phyloP scores from a whole-genome alignment of 1,140 invertebrate genomes.

The Camponotus pennsylvanicus region DNA sequence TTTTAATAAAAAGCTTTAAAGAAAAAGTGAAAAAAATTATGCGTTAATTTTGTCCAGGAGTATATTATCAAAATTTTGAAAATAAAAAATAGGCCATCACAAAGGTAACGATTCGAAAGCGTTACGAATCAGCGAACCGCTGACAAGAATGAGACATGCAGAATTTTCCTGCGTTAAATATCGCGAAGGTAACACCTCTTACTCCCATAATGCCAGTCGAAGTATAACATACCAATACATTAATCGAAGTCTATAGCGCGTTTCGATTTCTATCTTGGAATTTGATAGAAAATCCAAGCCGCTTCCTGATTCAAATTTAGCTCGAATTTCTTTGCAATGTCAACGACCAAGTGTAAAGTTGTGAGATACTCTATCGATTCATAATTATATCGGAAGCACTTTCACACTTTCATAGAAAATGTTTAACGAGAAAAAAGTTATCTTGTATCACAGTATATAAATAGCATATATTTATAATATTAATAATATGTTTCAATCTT shows the following conservation, averaged over 20 bases:
- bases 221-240: slow-evolving; percentile 53
- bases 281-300: neutral
- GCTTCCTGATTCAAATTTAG: slow-evolving; percentile 53
- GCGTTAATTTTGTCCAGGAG: too few species aligned
- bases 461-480: neutral
- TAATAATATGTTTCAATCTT: neutral
- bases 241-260: slow-evolving; percentile 58
- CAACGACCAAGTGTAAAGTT: slow-evolving; percentile 3
- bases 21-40: too few species aligned
- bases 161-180: slow-evolving; percentile 69
- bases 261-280: slow-evolving; percentile 70
- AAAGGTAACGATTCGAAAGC: slow-evolving; percentile 6
- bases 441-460: neutral
- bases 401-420: neutral
- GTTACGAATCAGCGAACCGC: slow-evolving; percentile 28
- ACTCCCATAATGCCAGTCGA: slow-evolving; percentile 39
- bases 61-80: neutral
- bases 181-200: slow-evolving; percentile 71
- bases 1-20: too few species aligned
- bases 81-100: neutral
- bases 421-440: neutral
- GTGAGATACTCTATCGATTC: neutral
- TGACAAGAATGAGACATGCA: slow-evolving; percentile 45
- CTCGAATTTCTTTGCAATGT: slow-evolving; percentile 46
- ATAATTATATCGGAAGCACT: slow-evolving; percentile 24